phyloP scores from a whole-genome alignment of 2,888 invertebrate genomes.

The Cryptus viduatorius region DNA sequence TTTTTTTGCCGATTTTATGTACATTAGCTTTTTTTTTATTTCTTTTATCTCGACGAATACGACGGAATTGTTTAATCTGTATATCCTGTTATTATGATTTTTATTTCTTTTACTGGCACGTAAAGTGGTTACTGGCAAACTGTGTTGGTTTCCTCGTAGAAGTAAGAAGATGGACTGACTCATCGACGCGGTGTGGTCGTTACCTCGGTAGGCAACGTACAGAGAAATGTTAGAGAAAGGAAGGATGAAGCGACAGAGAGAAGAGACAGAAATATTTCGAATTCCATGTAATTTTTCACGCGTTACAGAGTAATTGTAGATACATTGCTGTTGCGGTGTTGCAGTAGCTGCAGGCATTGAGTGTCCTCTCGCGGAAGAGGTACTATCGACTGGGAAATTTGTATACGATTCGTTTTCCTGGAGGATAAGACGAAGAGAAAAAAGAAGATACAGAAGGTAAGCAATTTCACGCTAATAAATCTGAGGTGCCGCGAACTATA shows the following conservation, averaged over 20 bases:
- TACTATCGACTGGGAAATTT: slow-evolving; percentile 26
- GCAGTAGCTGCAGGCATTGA: slow-evolving; percentile 21
- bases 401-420: slow-evolving; percentile 40
- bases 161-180: slow-evolving; percentile 37
- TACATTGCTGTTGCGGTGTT: slow-evolving; percentile 30
- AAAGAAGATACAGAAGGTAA: neutral
- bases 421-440: slow-evolving; percentile 18
- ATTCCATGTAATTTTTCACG: slow-evolving; percentile 51
- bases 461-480: slow-evolving; percentile 49
- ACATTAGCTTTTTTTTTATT: neutral
- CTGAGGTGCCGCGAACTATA: neutral
- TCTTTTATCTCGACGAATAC: neutral
- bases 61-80: neutral
- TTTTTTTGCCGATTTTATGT: too few species aligned
- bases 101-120: slow-evolving; percentile 1
- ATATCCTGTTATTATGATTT: neutral
- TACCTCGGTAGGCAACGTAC: neutral
- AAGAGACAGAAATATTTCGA: slow-evolving; percentile 40
- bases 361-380: slow-evolving; percentile 43
- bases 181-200: slow-evolving; percentile 29
- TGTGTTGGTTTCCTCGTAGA: slow-evolving; percentile 10
- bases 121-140: neutral
- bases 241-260: neutral
- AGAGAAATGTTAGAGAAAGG: slow-evolving; percentile 1
- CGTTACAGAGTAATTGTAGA: slow-evolving; percentile 32